Percentiles rank a stretch among this genome's conserved stretches.
Conservation (phyloP, 2,888 invertebrate species). For the Troglohyphantes excavatus region DNA sequence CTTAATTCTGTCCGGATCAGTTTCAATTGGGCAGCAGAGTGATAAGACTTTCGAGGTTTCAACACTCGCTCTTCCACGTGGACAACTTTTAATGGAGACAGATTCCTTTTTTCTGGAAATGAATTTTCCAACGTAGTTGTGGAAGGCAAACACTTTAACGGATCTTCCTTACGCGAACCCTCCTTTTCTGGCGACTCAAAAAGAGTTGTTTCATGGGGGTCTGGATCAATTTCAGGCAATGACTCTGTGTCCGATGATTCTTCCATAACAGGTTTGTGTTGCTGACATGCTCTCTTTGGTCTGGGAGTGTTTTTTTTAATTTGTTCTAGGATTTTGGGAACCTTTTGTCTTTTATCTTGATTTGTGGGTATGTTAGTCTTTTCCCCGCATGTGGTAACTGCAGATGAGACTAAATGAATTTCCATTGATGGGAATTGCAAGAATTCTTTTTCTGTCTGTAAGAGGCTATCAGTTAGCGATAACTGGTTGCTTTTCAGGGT, state of each 20-base stretch:
- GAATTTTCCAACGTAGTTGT: neutral
- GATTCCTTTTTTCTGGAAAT: neutral
- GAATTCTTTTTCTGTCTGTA: no score
- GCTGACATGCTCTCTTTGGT: neutral
- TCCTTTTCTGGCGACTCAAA: constrained; percentile 24
- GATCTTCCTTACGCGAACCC: neutral
- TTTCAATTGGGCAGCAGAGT: constrained; percentile 8
- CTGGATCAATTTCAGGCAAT: neutral
- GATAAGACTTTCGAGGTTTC: constrained; percentile 17
- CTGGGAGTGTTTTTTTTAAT: neutral
- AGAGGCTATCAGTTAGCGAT: no score
- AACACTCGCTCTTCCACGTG: neutral
- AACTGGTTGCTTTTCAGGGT: no score
- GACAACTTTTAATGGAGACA: neutral
- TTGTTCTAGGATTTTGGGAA: neutral
- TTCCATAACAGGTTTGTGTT: neutral
- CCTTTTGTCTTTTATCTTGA: neutral
- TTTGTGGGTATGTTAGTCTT: neutral
- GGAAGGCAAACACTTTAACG: neutral
- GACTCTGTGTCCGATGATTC: neutral
- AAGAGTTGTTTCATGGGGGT: neutral
- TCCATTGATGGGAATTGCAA: no score
- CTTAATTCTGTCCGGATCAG: neutral
- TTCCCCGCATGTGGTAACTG: neutral
- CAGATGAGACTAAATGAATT: no score